Conservation (phyloP, 2,113 vertebrate genomes). For the Tachycineta bicolor region DNA sequence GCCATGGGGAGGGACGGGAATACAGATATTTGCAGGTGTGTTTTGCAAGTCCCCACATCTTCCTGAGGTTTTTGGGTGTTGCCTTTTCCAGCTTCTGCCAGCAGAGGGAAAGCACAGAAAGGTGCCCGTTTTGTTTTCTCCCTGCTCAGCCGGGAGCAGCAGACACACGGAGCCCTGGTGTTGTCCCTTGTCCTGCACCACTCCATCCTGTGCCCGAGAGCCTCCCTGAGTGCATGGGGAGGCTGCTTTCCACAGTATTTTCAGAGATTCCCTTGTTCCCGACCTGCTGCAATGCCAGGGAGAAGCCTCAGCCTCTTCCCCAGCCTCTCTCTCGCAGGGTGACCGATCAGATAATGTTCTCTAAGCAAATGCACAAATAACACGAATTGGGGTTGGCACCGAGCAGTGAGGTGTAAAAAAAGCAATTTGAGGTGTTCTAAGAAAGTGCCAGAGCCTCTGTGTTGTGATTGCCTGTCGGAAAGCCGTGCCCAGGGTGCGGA, state of each 20-base stretch:
- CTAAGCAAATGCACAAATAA: constrained; percentile 78
- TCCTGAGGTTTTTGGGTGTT: neutral
- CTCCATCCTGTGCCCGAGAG: neutral
- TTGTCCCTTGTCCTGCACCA: neutral
- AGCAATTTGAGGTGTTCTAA: constrained; percentile 78
- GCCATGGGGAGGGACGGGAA: accelerated
- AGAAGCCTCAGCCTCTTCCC: constrained; percentile 45
- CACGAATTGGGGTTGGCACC: constrained; percentile 77
- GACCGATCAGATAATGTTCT: constrained; percentile 76
- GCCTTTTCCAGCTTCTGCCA: constrained; percentile 45
- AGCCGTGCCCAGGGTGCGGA: neutral
- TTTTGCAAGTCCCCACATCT: neutral
- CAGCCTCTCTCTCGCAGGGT: constrained; percentile 69
- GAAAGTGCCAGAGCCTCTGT: constrained; percentile 59
- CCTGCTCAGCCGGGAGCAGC: neutral
- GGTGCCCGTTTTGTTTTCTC: neutral
- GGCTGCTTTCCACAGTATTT: neutral
- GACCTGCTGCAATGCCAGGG: neutral
- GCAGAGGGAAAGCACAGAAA: constrained; percentile 53
- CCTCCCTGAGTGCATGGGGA: accelerated
- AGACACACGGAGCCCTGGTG: neutral
- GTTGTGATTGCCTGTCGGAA: constrained; percentile 50
- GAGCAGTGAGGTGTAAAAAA: constrained; percentile 81
- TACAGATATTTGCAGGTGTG: accelerated
- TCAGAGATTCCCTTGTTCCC: neutral